Evolutionary conservation across 2,888 invertebrate genomes (phyloP).

Genomic region (Cylloceria caligata): DNA sequence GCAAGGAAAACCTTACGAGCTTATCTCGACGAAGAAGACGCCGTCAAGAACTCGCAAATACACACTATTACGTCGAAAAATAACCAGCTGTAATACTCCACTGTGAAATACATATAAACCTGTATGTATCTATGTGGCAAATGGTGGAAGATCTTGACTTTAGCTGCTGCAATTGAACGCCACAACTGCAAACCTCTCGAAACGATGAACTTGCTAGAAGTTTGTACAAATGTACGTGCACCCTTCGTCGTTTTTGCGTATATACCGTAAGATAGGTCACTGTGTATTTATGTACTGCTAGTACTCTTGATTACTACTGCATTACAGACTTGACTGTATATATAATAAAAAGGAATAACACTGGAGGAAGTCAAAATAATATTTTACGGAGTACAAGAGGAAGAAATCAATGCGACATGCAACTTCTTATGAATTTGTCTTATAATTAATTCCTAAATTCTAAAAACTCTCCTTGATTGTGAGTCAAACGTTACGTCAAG

Average conservation of each 20-base stretch:
- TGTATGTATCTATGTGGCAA: slow-evolving; percentile 24
- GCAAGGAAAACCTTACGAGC: slow-evolving; percentile 57
- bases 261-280: background rate
- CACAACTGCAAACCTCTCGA: slow-evolving; percentile 33
- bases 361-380: too few species aligned
- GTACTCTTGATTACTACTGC: background rate
- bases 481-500: too few species aligned
- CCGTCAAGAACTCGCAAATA: slow-evolving; percentile 39
- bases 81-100: slow-evolving; percentile 4
- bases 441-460: too few species aligned
- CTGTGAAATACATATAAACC: slow-evolving; percentile 20
- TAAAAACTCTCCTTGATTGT: too few species aligned
- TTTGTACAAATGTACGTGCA: slow-evolving; percentile 36
- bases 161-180: slow-evolving; percentile 13
- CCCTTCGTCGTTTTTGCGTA: background rate
- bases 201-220: slow-evolving; percentile 25
- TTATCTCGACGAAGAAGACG: slow-evolving; percentile 32
- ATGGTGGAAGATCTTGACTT: slow-evolving; percentile 30
- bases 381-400: too few species aligned
- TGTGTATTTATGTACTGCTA: background rate
- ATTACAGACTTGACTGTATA: background rate
- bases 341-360: background rate
- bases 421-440: too few species aligned
- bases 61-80: slow-evolving; percentile 42
- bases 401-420: too few species aligned